These are phyloP conservation scores for Delichon dasypus DNA, from an alignment of 2,797 vertebrate genomes.

Conservation along the genomic window DNA sequence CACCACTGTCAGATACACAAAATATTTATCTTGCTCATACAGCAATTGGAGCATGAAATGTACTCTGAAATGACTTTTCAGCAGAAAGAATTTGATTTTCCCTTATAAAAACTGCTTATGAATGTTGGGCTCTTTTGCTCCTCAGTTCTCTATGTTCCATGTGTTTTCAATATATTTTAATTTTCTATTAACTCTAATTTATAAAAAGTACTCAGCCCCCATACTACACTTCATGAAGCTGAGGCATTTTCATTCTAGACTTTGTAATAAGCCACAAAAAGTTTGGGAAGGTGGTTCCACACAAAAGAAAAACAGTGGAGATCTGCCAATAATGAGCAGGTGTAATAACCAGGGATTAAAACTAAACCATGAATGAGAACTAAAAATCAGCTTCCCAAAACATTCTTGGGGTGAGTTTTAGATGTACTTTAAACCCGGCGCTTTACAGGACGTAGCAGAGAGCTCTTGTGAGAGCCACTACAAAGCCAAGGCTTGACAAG, in stretches of 20 bases:
- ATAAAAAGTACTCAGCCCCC: not conserved
- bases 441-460: not conserved
- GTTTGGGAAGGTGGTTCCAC: not conserved
- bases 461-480: not conserved
- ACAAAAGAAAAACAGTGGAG: not conserved
- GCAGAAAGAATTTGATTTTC: not conserved
- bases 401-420: not conserved
- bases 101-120: not conserved
- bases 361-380: not conserved
- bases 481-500: not conserved
- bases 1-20: not conserved
- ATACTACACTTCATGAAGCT: not conserved
- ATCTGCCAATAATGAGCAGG: not conserved
- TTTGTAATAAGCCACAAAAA: not conserved
- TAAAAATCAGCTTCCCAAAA: not conserved
- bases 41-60: constrained; percentile 38
- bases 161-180: not conserved
- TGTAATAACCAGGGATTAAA: not conserved
- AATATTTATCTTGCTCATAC: not conserved
- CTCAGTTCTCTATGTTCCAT: not conserved
- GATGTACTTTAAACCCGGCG: not conserved
- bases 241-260: not conserved
- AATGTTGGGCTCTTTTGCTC: not conserved
- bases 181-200: not conserved
- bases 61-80: not conserved